Base-by-base conservation (phyloP, 2,888 invertebrate species). In the Platypus cylindrus region DNA sequence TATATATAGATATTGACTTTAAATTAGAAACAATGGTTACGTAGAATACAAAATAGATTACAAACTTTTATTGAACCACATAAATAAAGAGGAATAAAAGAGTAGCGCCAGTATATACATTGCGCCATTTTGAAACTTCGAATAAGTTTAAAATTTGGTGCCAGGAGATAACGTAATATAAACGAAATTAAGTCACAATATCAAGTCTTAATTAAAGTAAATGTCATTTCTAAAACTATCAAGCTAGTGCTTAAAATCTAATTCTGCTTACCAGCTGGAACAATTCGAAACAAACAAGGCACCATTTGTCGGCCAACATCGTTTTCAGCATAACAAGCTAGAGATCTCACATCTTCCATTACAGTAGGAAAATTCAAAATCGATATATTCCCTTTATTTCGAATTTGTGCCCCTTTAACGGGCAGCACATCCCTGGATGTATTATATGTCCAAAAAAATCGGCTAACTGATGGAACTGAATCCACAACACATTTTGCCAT, bases 261-360 rank as follows among this genome's bases (percentile, higher is more conserved):
- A n/a, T n/a, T n/a, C n/a, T 26, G 16, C 71, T 68, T 68, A 86
- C 86, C 78, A 48, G 83, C 86, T 49, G 82, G 79, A 51, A 83
- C 66, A 37, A 89, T 73, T 63, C 81, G 76, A 58, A 86, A 83
- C 34, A 83, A 63, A 54, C 90, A 90, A 1, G 90, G 87, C 42
- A 70, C 71, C 44, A 72, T 67, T 61, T 89, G 89, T 46, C 78
- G 73, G 17, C 89, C 89, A 11, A 87, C 77, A 44, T 72, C 73
- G 58, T 89, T 89, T 57, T 76, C 78, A 3, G 86, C 86, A 86
- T 86, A 87, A 56, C 90, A 90, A 3, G 84, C 81, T 14, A 89
- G 63, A 49, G 84, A 84, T 40, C 86, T 86, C 46, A 85, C 70
- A 54, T 87, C 86, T 29, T 57, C 47, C 3, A 48, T 47, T n/a